phyloP scores from a whole-genome alignment of 2,888 invertebrate genomes.

The Tenthredo scrophulariae region DNA sequence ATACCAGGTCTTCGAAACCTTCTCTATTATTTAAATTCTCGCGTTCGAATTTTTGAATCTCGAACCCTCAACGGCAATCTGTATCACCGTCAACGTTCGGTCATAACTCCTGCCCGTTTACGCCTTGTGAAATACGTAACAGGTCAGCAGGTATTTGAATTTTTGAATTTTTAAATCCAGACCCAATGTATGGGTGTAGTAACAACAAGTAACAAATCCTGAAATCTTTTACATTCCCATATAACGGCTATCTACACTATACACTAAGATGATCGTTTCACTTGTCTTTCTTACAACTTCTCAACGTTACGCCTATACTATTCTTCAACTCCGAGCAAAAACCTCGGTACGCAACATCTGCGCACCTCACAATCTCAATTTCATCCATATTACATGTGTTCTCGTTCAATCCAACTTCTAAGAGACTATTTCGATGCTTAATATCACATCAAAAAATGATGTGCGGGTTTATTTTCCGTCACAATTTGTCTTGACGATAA shows the following conservation, averaged over 20 bases:
- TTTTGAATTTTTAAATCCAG: constrained; percentile 76
- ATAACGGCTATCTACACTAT: not conserved
- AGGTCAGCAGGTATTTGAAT: constrained; percentile 70
- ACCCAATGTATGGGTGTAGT: constrained; percentile 52
- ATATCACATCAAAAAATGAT: not conserved
- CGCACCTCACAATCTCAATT: not conserved
- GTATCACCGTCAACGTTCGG: constrained; percentile 54
- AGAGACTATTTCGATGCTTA: not conserved
- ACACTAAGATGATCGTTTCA: not conserved
- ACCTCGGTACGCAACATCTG: not conserved
- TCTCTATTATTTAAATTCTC: constrained; percentile 67
- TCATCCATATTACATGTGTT: not conserved
- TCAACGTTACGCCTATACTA: not conserved
- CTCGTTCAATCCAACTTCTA: not conserved
- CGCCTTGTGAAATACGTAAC: not conserved
- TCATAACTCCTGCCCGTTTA: constrained; percentile 34
- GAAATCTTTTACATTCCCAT: not conserved
- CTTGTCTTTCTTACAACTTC: not conserved
- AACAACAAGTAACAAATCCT: not conserved
- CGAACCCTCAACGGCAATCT: constrained; percentile 16
- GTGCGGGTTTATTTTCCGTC: not conserved
- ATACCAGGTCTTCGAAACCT: constrained; percentile 64
- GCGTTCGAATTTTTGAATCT: constrained; percentile 56
- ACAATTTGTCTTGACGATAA: not conserved
- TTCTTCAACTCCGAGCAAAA: not conserved